These are phyloP conservation scores for Blastomussa wellsi DNA, from an alignment of 92 coral and sea anemone genomes.

Conservation along the genomic window DNA sequence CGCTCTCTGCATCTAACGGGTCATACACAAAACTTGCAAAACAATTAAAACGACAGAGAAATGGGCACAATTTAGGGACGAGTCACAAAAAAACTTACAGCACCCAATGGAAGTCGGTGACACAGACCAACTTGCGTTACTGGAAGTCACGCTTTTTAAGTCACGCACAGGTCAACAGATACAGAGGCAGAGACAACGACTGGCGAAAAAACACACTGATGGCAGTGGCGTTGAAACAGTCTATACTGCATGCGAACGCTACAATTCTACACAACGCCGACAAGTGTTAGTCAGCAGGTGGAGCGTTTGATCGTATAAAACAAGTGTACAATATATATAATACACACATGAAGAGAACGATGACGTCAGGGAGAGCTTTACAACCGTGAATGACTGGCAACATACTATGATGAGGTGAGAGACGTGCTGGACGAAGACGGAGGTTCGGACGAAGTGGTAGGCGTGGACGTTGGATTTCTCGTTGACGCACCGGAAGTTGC, in stretches of 20 bases:
- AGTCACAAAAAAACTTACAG: neutral
- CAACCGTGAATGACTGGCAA: slow-evolving; percentile 16
- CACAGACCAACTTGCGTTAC: neutral
- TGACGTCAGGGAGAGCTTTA: slow-evolving; percentile 3
- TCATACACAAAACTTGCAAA: slow-evolving; percentile 3
- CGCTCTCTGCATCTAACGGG: slow-evolving; percentile 7
- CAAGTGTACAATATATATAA: slow-evolving; percentile 36
- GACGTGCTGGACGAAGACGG: slow-evolving; percentile 77
- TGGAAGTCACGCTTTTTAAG: neutral
- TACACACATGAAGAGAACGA: neutral
- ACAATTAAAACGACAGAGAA: neutral
- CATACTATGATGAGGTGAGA: slow-evolving; percentile 61
- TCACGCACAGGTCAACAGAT: neutral
- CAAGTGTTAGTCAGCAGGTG: neutral
- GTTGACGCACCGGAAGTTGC: slow-evolving; percentile 51
- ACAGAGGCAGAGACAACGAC: neutral
- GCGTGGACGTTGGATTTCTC: slow-evolving; percentile 57
- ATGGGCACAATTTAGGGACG: slow-evolving; percentile 5
- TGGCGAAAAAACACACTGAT: neutral
- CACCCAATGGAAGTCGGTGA: neutral
- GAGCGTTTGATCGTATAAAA: slow-evolving; percentile 24
- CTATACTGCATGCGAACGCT: slow-evolving; percentile 19
- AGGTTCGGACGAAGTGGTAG: slow-evolving; percentile 65
- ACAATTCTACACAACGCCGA: slow-evolving; percentile 16
- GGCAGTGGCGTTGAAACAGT: slow-evolving; percentile 8